Base-by-base conservation (phyloP, 2,113 vertebrate species). In the Gambusia affinis region DNA sequence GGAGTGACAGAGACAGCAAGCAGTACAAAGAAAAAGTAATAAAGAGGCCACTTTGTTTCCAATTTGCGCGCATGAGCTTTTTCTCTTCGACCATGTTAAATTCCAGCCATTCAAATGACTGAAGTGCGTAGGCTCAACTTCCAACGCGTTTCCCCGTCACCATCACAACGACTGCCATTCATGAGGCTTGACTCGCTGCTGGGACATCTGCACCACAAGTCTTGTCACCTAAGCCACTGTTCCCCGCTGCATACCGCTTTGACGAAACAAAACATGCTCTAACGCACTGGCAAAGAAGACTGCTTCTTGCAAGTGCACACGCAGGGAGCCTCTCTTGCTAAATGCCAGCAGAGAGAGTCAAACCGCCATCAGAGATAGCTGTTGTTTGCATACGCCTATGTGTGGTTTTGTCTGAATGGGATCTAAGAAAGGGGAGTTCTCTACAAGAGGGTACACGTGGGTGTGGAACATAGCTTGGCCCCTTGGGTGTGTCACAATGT, bases 131-230 rank as follows among this genome's bases (percentile, higher is more conserved):
- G 96, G 96, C 94, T 95, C 93, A 89, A 89, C 94, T 95, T 95
- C 95, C 92, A 92, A 95, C 95, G 95, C 95, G 93, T 96, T 96
- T 96, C 95, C 95, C 95, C 92, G 91, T 94, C 93, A 93, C 84
- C 93, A 94, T 93, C 88, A 94, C 96, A 95, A 97, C 95, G 96
- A 94, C 93, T 83, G 89, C 95, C 95, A 97, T 98, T 97, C 96
- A 97, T 95, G 92, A 83, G 82, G 92, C 85, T 93, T 90, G 80
- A 86, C 93, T 93, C 57, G 81, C 84, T 76, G 60, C 67, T 88
- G 88, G 93, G 95, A 96, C 94, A 96, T 96, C 95, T 95, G 95
- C 89, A 93, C 92, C 92, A 87, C 91, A 93, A 94, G 93, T 85
- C 91, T 65, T 92, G 86, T 80, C 94, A 92, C 93, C 91, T 80